These are phyloP conservation scores for Lutjanus argentimaculatus DNA, from an alignment of 2,797 vertebrate genomes.

Conservation along the genomic window DNA sequence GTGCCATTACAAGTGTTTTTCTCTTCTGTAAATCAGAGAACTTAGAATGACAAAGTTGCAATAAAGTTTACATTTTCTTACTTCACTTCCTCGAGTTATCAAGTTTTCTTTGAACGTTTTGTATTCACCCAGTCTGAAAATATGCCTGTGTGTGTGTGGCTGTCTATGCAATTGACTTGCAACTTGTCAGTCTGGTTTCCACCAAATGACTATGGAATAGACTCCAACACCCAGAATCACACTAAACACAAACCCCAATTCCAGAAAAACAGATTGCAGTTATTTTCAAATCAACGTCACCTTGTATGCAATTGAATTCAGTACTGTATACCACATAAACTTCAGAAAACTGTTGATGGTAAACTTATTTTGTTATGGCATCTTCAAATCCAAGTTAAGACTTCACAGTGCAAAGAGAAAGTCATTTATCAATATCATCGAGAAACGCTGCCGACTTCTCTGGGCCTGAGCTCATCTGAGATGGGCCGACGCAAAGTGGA, in stretches of 20 bases:
- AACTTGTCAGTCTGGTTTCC: background rate
- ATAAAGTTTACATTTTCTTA: constrained; percentile 92
- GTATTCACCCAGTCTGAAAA: background rate
- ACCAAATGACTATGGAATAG: background rate
- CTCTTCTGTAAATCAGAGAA: constrained; percentile 85
- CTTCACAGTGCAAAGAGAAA: too few relatives aligned
- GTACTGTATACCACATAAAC: too few relatives aligned
- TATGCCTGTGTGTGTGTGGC: background rate
- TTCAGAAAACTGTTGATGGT: too few relatives aligned
- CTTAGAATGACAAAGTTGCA: constrained; percentile 82
- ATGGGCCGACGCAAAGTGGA: too few relatives aligned
- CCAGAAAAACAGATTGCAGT: too few relatives aligned
- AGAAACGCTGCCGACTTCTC: too few relatives aligned
- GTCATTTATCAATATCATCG: too few relatives aligned
- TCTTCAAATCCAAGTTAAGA: too few relatives aligned
- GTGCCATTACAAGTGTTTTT: constrained; percentile 82
- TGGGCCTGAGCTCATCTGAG: too few relatives aligned
- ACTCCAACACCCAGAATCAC: background rate
- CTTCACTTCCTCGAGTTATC: constrained; percentile 50
- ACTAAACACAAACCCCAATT: background rate
- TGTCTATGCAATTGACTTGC: background rate
- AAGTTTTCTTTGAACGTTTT: background rate
- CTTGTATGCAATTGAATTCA: too few relatives aligned
- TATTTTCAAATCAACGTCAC: too few relatives aligned
- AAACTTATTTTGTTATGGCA: too few relatives aligned